These are phyloP conservation scores for Barnardius zonarius DNA, from an alignment of 2,113 vertebrate genomes.

Conservation along the genomic window DNA sequence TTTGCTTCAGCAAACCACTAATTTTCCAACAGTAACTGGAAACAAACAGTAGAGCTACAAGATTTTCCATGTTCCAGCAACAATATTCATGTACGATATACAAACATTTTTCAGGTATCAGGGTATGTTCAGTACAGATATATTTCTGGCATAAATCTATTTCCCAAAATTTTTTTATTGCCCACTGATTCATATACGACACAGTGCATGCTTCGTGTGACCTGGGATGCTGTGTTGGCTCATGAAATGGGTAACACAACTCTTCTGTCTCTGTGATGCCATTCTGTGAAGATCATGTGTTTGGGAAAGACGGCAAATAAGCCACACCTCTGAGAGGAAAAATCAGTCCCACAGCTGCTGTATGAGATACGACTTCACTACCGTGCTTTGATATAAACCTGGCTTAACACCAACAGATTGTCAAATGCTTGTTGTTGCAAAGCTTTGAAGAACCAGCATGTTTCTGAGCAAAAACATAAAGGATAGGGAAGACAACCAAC, in stretches of 20 bases:
- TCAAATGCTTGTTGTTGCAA: slow-evolving; percentile 9
- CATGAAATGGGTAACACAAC: neutral
- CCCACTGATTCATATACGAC: neutral
- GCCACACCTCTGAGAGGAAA: slow-evolving; percentile 2
- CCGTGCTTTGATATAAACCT: slow-evolving; percentile 60
- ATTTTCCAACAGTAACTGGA: slow-evolving; percentile 40
- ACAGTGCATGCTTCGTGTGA: neutral
- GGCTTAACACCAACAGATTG: slow-evolving; percentile 54
- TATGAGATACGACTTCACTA: slow-evolving; percentile 15
- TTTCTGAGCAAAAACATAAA: slow-evolving; percentile 2
- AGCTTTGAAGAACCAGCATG: slow-evolving; percentile 39
- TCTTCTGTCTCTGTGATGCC: neutral
- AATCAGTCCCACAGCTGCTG: neutral
- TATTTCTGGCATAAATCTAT: neutral
- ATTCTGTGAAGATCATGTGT: neutral
- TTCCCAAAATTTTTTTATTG: neutral
- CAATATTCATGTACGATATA: neutral
- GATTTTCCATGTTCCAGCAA: neutral
- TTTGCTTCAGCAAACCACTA: slow-evolving; percentile 51
- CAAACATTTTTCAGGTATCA: neutral
- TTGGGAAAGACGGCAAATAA: neutral
- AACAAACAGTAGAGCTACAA: slow-evolving; percentile 6
- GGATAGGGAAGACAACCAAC: neutral
- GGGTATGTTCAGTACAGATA: neutral
- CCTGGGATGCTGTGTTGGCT: neutral